Conservation (phyloP, 2,888 invertebrate species). For the Brachyptera putata region DNA sequence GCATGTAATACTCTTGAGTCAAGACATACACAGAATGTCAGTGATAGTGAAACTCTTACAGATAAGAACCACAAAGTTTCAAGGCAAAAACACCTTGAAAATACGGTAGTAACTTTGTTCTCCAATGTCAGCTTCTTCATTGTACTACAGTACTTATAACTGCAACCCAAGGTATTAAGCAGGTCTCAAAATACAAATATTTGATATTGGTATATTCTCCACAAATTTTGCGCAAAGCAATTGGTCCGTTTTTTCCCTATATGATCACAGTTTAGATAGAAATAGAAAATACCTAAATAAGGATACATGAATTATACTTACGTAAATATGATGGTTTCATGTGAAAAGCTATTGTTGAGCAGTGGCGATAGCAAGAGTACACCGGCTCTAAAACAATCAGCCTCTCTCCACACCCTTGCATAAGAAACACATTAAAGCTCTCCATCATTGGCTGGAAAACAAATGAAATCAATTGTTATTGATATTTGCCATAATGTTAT, state of each 20-base stretch:
- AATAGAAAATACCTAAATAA: slow-evolving; percentile 1
- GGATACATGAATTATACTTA: too few species aligned
- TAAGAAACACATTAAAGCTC: slow-evolving; percentile 73
- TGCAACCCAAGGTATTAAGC: too few species aligned
- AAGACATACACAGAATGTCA: too few species aligned
- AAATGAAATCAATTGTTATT: neutral
- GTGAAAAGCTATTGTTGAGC: slow-evolving; percentile 65
- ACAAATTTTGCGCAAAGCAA: too few species aligned
- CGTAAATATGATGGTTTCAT: slow-evolving; percentile 67
- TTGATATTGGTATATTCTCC: too few species aligned
- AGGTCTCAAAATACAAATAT: too few species aligned
- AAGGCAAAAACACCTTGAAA: neutral
- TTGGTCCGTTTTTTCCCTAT: neutral
- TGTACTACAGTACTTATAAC: too few species aligned
- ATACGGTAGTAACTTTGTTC: too few species aligned
- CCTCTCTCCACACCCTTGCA: slow-evolving; percentile 68
- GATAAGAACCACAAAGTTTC: neutral
- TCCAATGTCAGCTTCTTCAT: too few species aligned
- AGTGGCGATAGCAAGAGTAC: slow-evolving; percentile 66
- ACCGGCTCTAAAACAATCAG: slow-evolving; percentile 71
- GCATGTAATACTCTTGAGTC: too few species aligned
- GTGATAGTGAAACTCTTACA: neutral
- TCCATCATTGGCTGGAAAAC: slow-evolving; percentile 65
- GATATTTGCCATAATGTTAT: too few species aligned
- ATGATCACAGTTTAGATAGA: neutral